A percentile compares a stretch with the other conserved stretches of the same genome.
These are phyloP conservation scores for Carassius auratus DNA, from an alignment of 2,113 vertebrate species.

Conservation along the genomic window DNA sequence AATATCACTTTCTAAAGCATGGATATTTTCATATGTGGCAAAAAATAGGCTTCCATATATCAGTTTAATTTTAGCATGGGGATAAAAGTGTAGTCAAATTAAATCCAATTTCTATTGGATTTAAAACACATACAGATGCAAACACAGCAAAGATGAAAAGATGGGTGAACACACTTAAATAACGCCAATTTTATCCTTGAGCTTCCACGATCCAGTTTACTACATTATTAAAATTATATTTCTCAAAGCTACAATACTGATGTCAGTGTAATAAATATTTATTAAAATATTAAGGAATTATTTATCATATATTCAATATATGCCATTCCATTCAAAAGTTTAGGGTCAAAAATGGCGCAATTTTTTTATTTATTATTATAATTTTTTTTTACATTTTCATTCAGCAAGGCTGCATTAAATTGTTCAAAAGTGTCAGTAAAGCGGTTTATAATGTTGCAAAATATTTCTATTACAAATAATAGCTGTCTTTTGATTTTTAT, in stretches of 20 bases:
- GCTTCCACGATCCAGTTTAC: neutral
- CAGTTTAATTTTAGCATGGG: neutral
- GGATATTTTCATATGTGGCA: neutral
- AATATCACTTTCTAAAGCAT: neutral
- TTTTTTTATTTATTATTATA: too few species aligned
- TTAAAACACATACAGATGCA: conserved; percentile 40
- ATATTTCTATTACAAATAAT: too few species aligned
- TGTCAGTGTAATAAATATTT: neutral
- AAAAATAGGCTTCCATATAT: neutral
- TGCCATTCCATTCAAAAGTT: neutral
- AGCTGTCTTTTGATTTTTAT: too few species aligned
- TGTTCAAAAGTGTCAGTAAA: neutral
- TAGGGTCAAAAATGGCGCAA: neutral
- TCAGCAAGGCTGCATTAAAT: neutral
- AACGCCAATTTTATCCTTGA: neutral
- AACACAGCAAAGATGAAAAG: conserved; percentile 35
- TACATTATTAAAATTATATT: neutral
- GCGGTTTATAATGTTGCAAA: neutral
- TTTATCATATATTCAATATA: neutral
- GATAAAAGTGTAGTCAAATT: conserved; percentile 43
- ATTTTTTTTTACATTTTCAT: neutral
- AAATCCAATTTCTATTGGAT: neutral
- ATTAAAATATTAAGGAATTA: neutral
- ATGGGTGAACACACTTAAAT: conserved; percentile 4
- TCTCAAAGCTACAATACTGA: neutral